Evolutionary conservation across 2,797 vertebrate species (phyloP).

Genomic region (Distichodus sexfasciatus): DNA sequence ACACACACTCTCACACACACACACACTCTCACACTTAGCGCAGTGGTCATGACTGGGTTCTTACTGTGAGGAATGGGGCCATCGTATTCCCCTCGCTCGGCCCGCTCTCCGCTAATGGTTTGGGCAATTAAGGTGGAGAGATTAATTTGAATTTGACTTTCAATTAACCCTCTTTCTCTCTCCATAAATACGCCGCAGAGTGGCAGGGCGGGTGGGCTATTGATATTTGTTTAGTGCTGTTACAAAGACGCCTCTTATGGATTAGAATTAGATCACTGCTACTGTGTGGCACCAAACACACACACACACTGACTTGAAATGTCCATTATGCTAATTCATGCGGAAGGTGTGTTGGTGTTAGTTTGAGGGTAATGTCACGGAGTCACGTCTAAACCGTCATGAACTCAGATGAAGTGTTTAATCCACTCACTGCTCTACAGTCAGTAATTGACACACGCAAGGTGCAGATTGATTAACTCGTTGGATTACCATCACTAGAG

Average conservation of each 20-base stretch:
- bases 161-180: slow-evolving; percentile 80
- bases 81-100: slow-evolving; percentile 46
- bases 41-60: slow-evolving; percentile 25
- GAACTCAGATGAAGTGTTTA: slow-evolving; percentile 30
- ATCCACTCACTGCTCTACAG: slow-evolving; percentile 72
- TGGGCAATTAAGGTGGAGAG: slow-evolving; percentile 73
- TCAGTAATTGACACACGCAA: slow-evolving; percentile 37
- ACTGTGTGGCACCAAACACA: slow-evolving; percentile 41
- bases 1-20: neutral
- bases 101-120: slow-evolving; percentile 73
- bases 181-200: slow-evolving; percentile 78
- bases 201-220: slow-evolving; percentile 73
- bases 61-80: slow-evolving; percentile 65
- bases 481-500: neutral
- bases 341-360: slow-evolving; percentile 73
- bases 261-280: slow-evolving; percentile 77
- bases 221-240: slow-evolving; percentile 83
- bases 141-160: slow-evolving; percentile 86
- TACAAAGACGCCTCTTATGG: slow-evolving; percentile 73
- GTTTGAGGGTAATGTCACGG: slow-evolving; percentile 74
- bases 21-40: neutral
- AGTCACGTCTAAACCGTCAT: slow-evolving; percentile 67
- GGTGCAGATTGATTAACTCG: slow-evolving; percentile 1
- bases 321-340: slow-evolving; percentile 79
- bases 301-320: slow-evolving; percentile 48